A percentile compares a stretch with the other conserved stretches of the same genome.
These are phyloP conservation scores for Meloidogyne floridensis DNA, from an alignment of 1,140 invertebrate genomes.

Conservation along the genomic window DNA sequence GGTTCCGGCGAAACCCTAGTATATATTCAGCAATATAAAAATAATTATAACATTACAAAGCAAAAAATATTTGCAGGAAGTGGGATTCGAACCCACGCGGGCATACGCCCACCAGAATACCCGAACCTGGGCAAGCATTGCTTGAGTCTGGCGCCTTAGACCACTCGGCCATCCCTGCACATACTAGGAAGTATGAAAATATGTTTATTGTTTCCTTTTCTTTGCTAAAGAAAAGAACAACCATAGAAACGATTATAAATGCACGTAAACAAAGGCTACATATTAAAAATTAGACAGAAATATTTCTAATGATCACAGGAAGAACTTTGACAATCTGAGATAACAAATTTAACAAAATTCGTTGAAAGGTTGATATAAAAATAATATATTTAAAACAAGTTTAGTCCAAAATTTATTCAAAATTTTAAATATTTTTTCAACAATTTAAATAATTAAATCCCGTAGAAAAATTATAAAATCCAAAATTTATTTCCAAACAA, in stretches of 20 bases:
- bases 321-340: no score
- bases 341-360: no score
- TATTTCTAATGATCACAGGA: no score
- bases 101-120: constrained; percentile 29
- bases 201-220: not conserved
- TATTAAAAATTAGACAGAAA: no score
- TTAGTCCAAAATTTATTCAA: not conserved
- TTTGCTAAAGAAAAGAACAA: not conserved
- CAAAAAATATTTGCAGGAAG: constrained; percentile 24
- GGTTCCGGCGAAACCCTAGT: no score
- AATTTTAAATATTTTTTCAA: no score
- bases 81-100: constrained; percentile 33
- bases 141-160: constrained; percentile 32
- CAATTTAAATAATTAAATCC: not conserved
- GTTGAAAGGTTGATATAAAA: no score
- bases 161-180: constrained; percentile 20
- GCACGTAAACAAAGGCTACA: no score
- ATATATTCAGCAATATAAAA: no score
- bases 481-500: not conserved
- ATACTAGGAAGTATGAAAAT: not conserved
- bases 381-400: no score
- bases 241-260: no score
- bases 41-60: no score
- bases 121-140: constrained; percentile 21
- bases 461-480: not conserved